These are phyloP conservation scores for Aporophyla nigra DNA, from an alignment of 2,888 invertebrate species.

Conservation along the genomic window DNA sequence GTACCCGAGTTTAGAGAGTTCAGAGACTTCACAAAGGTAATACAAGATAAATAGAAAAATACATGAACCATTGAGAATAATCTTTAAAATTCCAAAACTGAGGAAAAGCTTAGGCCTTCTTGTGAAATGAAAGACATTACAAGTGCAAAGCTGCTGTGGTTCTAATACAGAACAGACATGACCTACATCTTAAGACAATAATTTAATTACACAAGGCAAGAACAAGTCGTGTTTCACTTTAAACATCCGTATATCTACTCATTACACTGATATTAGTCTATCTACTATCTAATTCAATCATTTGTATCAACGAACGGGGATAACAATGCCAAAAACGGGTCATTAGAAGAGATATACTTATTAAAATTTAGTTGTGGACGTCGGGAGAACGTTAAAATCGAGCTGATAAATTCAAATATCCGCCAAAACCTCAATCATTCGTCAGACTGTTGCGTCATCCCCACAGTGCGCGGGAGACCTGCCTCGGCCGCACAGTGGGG, in stretches of 20 bases:
- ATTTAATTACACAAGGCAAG: constrained; percentile 77
- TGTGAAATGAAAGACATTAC: constrained; percentile 54
- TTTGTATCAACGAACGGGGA: constrained; percentile 69
- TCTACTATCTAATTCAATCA: constrained; percentile 64
- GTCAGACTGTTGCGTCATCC: constrained; percentile 26
- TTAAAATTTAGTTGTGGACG: constrained; percentile 62
- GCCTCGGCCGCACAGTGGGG: not conserved
- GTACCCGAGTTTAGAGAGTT: constrained; percentile 49
- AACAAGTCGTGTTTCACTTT: constrained; percentile 73
- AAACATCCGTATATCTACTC: constrained; percentile 65
- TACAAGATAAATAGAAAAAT: constrained; percentile 66
- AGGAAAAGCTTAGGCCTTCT: constrained; percentile 66
- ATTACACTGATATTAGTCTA: constrained; percentile 67
- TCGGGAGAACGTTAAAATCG: constrained; percentile 64
- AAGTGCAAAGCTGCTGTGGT: constrained; percentile 64
- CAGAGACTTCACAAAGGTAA: constrained; percentile 43
- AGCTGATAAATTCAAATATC: constrained; percentile 58
- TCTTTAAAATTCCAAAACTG: constrained; percentile 48
- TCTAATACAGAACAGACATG: constrained; percentile 60
- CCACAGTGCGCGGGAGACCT: not conserved
- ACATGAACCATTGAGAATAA: constrained; percentile 54
- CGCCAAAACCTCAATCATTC: constrained; percentile 38
- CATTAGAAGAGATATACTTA: constrained; percentile 66
- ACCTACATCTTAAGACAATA: constrained; percentile 66
- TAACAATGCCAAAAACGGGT: constrained; percentile 75